A percentile compares a stretch with the other conserved stretches of the same genome.
phyloP scores from a whole-genome alignment of 2,888 invertebrate genomes.

The Tipula lateralis region DNA sequence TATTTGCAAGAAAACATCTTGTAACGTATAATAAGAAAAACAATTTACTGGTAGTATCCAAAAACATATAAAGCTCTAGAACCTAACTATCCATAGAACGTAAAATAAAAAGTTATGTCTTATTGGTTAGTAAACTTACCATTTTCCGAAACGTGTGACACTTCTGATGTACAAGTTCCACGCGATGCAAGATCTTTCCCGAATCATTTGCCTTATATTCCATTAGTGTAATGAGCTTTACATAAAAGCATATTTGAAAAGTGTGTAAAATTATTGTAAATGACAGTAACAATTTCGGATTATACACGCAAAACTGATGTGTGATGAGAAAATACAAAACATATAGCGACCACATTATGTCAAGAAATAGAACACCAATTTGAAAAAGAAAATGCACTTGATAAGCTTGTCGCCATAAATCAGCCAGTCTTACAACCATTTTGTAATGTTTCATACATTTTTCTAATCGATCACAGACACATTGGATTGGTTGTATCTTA shows the following conservation, averaged over 20 bases:
- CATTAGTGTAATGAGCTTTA: neutral
- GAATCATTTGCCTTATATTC: neutral
- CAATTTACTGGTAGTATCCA: no score
- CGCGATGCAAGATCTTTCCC: neutral
- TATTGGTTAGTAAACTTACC: neutral
- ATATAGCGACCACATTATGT: neutral
- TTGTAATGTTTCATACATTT: neutral
- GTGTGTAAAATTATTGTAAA: neutral
- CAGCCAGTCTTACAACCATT: neutral
- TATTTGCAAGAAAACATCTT: no score
- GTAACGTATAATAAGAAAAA: no score
- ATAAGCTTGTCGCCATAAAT: neutral
- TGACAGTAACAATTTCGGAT: neutral
- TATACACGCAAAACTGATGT: neutral
- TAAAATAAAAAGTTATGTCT: no score
- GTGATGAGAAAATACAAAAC: neutral
- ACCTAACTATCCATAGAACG: no score
- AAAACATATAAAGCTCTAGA: no score
- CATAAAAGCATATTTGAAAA: neutral
- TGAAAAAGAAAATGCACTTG: neutral
- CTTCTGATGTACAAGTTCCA: no score
- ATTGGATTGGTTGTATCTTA: neutral
- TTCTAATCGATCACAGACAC: neutral
- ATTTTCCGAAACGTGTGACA: neutral
- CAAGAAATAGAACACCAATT: neutral